phyloP scores from a whole-genome alignment of 2,888 invertebrate species.

The Molorchus minor region DNA sequence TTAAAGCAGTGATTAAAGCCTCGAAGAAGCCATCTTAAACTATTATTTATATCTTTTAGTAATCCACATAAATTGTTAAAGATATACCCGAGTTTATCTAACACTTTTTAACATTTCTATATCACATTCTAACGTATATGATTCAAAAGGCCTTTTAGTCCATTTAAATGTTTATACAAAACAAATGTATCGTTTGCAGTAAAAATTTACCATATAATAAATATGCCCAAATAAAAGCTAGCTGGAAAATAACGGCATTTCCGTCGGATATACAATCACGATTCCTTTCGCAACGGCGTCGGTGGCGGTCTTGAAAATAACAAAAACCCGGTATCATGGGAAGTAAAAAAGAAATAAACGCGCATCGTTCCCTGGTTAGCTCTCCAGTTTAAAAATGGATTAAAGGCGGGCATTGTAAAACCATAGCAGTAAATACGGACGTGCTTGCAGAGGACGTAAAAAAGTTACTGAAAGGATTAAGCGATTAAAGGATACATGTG shows the following conservation, averaged over 20 bases:
- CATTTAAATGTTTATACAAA: too few species aligned
- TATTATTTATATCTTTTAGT: too few species aligned
- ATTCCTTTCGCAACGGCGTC: conserved; percentile 44
- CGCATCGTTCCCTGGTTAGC: conserved; percentile 44
- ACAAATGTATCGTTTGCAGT: too few species aligned
- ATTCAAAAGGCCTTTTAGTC: too few species aligned
- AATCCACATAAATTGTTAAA: too few species aligned
- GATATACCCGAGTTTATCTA: too few species aligned
- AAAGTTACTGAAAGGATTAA: conserved; percentile 47
- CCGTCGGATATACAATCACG: conserved; percentile 47
- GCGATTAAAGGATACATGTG: conserved; percentile 52
- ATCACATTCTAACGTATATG: too few species aligned
- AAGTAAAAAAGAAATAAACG: conserved; percentile 48
- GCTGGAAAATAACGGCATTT: conserved; percentile 46
- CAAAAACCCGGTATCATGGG: conserved; percentile 43
- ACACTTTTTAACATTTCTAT: too few species aligned
- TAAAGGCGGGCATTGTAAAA: conserved; percentile 42
- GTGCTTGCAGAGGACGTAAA: conserved; percentile 45
- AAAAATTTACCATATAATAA: conserved; percentile 41
- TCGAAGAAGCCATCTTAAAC: too few species aligned
- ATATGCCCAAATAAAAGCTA: conserved; percentile 45
- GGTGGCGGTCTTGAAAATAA: conserved; percentile 34
- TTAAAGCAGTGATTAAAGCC: too few species aligned
- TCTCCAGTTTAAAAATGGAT: conserved; percentile 53
- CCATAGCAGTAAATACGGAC: conserved; percentile 50